phyloP scores from a whole-genome alignment of 2,113 vertebrate genomes.

The Mixornis gularis region DNA sequence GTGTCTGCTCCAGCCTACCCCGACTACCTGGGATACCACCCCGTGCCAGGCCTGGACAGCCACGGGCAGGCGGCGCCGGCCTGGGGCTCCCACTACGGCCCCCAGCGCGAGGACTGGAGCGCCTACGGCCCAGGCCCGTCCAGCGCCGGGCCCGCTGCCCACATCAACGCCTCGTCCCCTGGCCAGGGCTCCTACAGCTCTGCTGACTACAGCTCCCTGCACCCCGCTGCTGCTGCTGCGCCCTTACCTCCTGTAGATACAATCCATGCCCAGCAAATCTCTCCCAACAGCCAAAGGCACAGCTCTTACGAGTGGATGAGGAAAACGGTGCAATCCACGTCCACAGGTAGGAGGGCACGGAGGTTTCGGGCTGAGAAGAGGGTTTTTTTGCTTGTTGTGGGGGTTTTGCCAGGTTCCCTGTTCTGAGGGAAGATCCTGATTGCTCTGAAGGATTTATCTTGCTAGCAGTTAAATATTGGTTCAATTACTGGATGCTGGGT shows the following conservation, averaged over 20 bases:
- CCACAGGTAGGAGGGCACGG: constrained; percentile 77
- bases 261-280: constrained; percentile 70
- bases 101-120: constrained; percentile 82
- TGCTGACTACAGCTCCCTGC: constrained; percentile 79
- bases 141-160: constrained; percentile 67
- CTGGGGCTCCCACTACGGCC: constrained; percentile 80
- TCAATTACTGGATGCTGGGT: not conserved
- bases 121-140: constrained; percentile 80
- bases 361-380: not conserved
- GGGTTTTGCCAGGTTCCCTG: not conserved
- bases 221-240: constrained; percentile 69
- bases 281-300: constrained; percentile 80
- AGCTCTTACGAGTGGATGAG: constrained; percentile 87
- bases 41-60: constrained; percentile 80
- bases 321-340: constrained; percentile 82
- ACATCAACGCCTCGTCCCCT: constrained; percentile 78
- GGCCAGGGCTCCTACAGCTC: constrained; percentile 81
- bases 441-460: not conserved
- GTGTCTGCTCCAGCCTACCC: constrained; percentile 82
- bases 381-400: not conserved
- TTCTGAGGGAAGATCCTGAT: not conserved
- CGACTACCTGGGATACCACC: constrained; percentile 87
- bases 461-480: not conserved
- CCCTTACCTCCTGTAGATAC: constrained; percentile 68
- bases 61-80: constrained; percentile 75